phyloP scores from a whole-genome alignment of 2,797 vertebrate species.

The Chaetophractus vellerosus region DNA sequence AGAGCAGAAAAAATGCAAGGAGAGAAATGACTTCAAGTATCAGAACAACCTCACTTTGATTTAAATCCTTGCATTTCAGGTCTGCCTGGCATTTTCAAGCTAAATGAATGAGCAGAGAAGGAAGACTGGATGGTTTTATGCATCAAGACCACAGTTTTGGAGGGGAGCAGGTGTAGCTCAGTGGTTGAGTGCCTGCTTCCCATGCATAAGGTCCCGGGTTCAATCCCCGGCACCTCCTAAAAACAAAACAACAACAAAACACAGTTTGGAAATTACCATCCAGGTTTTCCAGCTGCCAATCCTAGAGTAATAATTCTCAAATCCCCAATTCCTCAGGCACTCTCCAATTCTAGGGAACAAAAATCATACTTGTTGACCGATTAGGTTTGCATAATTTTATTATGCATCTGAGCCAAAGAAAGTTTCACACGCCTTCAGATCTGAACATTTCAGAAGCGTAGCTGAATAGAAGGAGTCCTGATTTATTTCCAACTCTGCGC shows the following conservation, averaged over 20 bases:
- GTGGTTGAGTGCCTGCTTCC: too few species aligned
- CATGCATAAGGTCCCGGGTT: too few species aligned
- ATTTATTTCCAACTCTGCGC: neutral
- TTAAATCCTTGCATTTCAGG: slow-evolving; percentile 30
- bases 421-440: neutral
- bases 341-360: neutral
- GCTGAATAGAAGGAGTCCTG: neutral
- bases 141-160: too few species aligned
- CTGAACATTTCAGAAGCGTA: neutral
- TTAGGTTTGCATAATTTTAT: neutral
- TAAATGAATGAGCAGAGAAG: neutral
- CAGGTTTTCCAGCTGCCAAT: neutral
- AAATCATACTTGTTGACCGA: neutral
- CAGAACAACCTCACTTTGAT: neutral
- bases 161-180: too few species aligned
- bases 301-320: slow-evolving; percentile 21
- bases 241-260: too few species aligned
- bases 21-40: neutral
- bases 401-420: neutral
- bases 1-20: slow-evolving; percentile 14
- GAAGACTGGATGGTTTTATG: neutral
- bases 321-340: neutral
- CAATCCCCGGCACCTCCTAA: too few species aligned
- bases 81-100: slow-evolving; percentile 57
- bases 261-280: neutral